Conservation (phyloP, 2,888 invertebrate species). For the Linyphia triangularis region DNA sequence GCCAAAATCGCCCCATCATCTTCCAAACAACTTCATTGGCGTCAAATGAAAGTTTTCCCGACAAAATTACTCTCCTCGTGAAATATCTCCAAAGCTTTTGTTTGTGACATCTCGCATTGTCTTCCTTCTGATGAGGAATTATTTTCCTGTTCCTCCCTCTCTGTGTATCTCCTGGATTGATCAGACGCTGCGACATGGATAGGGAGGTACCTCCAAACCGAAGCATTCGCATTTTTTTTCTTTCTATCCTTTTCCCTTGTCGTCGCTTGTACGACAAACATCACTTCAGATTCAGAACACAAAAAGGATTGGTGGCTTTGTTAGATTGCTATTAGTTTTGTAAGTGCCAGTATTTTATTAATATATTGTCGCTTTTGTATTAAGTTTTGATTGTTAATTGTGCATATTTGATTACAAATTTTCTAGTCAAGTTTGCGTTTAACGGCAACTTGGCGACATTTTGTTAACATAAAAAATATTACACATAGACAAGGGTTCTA, state of each 20-base stretch:
- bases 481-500: too few species aligned
- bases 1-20: not conserved
- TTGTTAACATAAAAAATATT: too few species aligned
- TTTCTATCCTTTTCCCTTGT: not conserved
- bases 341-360: too few species aligned
- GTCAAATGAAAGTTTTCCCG: not conserved
- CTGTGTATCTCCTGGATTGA: constrained; percentile 49
- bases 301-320: not conserved
- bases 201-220: constrained; percentile 20
- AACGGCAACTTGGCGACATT: too few species aligned
- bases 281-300: not conserved
- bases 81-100: not conserved
- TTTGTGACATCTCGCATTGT: constrained; percentile 11
- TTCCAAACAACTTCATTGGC: not conserved
- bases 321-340: too few species aligned
- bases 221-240: constrained; percentile 4
- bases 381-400: too few species aligned
- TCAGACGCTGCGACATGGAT: constrained; percentile 32
- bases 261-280: constrained; percentile 6
- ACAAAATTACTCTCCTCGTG: not conserved
- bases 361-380: too few species aligned
- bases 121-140: not conserved
- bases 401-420: too few species aligned
- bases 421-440: too few species aligned
- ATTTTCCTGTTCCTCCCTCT: constrained; percentile 37